Evolutionary conservation across 2,113 vertebrate genomes (phyloP).

Genomic region (Anarhynchus alexandrinus): DNA sequence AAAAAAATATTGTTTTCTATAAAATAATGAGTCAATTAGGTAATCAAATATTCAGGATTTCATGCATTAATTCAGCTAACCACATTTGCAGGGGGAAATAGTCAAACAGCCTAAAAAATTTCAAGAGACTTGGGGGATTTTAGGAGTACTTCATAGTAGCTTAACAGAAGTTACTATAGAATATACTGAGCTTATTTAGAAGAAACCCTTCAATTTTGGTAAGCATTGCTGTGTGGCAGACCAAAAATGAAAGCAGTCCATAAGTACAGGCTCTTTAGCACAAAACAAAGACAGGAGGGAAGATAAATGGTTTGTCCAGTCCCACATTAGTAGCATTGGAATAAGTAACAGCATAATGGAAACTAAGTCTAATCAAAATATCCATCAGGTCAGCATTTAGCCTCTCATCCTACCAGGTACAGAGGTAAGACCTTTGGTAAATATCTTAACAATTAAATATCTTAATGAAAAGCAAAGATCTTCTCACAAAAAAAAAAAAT

Average conservation of each 20-base stretch:
- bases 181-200: background rate
- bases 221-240: background rate
- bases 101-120: background rate
- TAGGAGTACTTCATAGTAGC: background rate
- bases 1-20: background rate
- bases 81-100: background rate
- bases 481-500: background rate
- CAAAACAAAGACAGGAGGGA: background rate
- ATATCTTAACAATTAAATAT: background rate
- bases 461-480: background rate
- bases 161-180: background rate
- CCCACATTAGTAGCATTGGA: background rate
- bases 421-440: background rate
- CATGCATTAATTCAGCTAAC: background rate
- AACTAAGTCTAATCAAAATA: background rate
- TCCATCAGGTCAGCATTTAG: background rate
- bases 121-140: background rate
- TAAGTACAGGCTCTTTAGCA: background rate
- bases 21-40: background rate
- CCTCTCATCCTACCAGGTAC: background rate
- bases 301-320: background rate
- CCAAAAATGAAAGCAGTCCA: background rate
- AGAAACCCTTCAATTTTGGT: background rate
- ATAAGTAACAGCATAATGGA: background rate
- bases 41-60: background rate